Conservation (phyloP, 1,140 invertebrate species). For the Cydia pomonella region DNA sequence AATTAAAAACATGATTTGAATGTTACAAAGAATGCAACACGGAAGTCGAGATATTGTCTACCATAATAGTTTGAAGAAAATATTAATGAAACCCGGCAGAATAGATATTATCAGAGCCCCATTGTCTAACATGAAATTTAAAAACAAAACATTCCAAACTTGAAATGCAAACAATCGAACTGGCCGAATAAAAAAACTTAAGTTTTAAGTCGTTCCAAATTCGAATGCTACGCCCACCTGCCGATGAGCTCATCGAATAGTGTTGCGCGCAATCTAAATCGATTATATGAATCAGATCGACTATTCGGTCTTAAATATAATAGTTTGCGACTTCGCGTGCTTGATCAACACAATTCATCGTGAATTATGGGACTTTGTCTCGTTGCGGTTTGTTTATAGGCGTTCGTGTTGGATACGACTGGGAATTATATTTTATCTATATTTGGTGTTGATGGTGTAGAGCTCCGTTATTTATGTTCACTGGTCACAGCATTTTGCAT, state of each 20-base stretch:
- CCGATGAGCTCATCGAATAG: conserved; percentile 51
- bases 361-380: conserved; percentile 68
- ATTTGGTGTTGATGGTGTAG: conserved; percentile 39
- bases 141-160: conserved; percentile 17
- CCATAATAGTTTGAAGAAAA: conserved; percentile 22
- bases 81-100: background rate
- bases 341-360: conserved; percentile 66
- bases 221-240: conserved; percentile 49
- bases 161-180: conserved; percentile 23
- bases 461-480: conserved; percentile 22
- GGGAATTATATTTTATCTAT: conserved; percentile 47
- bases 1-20: conserved; percentile 22
- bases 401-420: conserved; percentile 53
- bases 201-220: conserved; percentile 28
- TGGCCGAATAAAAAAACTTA: conserved; percentile 24
- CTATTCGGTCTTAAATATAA: conserved; percentile 49
- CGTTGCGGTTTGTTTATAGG: conserved; percentile 67
- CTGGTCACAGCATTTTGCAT: conserved; percentile 20
- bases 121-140: conserved; percentile 27
- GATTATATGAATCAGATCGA: conserved; percentile 43
- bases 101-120: conserved; percentile 11
- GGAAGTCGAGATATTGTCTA: conserved; percentile 15
- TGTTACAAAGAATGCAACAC: conserved; percentile 26
- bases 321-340: conserved; percentile 60
- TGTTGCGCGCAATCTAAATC: conserved; percentile 45